phyloP scores from a whole-genome alignment of 2,113 vertebrate species.

The Chaetura pelagica region DNA sequence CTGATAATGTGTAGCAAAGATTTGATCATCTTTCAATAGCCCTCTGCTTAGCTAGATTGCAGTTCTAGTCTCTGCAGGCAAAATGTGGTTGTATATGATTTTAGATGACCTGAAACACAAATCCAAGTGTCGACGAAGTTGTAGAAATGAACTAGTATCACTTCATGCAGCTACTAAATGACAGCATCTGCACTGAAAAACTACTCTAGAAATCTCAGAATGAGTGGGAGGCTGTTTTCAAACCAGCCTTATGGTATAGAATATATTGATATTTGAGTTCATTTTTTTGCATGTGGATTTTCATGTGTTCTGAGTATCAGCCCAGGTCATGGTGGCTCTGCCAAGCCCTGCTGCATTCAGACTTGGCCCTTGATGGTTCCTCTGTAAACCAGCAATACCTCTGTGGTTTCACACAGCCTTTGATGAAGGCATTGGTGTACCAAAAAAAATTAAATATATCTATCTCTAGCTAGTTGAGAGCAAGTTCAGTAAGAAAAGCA shows the following conservation, averaged over 20 bases:
- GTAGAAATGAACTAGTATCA: neutral
- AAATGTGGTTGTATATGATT: neutral
- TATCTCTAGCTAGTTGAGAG: neutral
- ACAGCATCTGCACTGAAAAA: neutral
- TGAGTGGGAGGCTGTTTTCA: neutral
- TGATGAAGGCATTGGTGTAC: neutral
- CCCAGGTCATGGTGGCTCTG: neutral
- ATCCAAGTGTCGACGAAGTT: too few species aligned
- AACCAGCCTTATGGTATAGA: neutral
- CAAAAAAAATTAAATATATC: neutral
- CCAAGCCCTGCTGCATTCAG: neutral
- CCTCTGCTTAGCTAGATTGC: neutral
- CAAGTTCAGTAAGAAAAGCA: neutral
- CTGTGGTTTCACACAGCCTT: neutral
- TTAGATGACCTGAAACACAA: neutral
- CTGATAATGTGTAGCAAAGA: neutral
- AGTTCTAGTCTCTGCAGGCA: neutral
- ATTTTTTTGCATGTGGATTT: neutral
- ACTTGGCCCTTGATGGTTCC: neutral
- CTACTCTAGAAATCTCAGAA: neutral
- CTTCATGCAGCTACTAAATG: neutral
- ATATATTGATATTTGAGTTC: neutral
- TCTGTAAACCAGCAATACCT: neutral
- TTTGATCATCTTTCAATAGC: neutral
- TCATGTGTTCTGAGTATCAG: neutral